Evolutionary conservation across 1,140 invertebrate species (phyloP).

Genomic region (Calliphora vicina): DNA sequence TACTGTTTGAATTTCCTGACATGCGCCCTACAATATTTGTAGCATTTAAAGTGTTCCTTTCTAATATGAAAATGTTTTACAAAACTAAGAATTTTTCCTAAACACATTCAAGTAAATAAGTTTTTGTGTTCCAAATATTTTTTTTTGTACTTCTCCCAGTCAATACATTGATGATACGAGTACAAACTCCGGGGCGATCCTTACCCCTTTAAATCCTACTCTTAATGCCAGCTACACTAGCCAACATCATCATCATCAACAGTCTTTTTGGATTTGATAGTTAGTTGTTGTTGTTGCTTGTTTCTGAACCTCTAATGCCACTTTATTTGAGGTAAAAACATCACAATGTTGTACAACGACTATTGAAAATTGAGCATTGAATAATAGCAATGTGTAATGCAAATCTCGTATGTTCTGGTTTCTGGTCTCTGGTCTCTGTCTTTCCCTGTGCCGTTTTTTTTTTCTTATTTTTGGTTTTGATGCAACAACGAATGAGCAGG

Average conservation of each 20-base stretch:
- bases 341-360: neutral
- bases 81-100: neutral
- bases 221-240: neutral
- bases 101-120: neutral
- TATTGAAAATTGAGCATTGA: neutral
- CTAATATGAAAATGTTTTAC: neutral
- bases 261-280: neutral
- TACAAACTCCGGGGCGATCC: neutral
- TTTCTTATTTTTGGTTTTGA: neutral
- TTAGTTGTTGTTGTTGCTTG: no score
- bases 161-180: neutral
- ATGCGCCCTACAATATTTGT: neutral
- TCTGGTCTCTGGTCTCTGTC: no score
- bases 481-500: neutral
- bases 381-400: neutral
- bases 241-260: neutral
- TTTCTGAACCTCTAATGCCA: neutral
- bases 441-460: no score
- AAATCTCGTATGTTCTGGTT: neutral
- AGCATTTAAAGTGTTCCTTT: neutral
- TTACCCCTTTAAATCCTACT: no score
- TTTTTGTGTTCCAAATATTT: neutral
- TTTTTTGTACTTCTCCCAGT: neutral
- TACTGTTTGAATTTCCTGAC: neutral
- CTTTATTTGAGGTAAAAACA: neutral